Evolutionary conservation across 2,888 invertebrate species (phyloP).

Genomic region (Pycnomerus fuliginosus): DNA sequence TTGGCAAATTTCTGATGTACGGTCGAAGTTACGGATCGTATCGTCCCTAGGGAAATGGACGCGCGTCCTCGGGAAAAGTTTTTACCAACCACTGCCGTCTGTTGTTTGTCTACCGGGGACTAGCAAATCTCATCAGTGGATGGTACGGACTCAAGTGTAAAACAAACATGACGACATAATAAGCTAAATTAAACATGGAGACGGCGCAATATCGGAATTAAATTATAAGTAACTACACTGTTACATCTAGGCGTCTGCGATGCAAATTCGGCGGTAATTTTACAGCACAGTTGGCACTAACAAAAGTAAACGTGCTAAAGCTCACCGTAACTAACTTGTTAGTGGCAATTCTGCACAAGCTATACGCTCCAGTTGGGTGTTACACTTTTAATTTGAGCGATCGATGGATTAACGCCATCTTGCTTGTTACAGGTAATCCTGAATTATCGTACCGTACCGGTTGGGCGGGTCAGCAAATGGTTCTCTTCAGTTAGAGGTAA

Average conservation of each 20-base stretch:
- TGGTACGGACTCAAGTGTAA: conserved; percentile 45
- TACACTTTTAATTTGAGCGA: conserved; percentile 12
- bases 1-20: conserved; percentile 28
- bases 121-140: conserved; percentile 47
- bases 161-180: conserved; percentile 49
- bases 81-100: conserved; percentile 6
- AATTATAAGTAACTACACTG: conserved; percentile 45
- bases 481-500: too few species aligned
- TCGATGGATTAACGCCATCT: conserved; percentile 13
- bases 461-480: too few species aligned
- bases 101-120: conserved; percentile 28
- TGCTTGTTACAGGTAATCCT: too few species aligned
- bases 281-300: conserved; percentile 37
- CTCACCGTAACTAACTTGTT: conserved; percentile 23
- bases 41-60: conserved; percentile 16
- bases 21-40: conserved; percentile 17
- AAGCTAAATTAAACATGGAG: conserved; percentile 49
- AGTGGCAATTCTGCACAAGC: conserved; percentile 20
- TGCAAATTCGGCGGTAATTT: conserved; percentile 45
- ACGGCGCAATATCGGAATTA: conserved; percentile 47
- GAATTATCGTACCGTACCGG: too few species aligned
- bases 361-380: too few species aligned
- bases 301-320: conserved; percentile 22
- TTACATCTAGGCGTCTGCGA: conserved; percentile 41
- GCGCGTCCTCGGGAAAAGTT: conserved; percentile 8